Evolutionary conservation across 2,888 invertebrate species (phyloP).

Genomic region (Lepidonotus clava): DNA sequence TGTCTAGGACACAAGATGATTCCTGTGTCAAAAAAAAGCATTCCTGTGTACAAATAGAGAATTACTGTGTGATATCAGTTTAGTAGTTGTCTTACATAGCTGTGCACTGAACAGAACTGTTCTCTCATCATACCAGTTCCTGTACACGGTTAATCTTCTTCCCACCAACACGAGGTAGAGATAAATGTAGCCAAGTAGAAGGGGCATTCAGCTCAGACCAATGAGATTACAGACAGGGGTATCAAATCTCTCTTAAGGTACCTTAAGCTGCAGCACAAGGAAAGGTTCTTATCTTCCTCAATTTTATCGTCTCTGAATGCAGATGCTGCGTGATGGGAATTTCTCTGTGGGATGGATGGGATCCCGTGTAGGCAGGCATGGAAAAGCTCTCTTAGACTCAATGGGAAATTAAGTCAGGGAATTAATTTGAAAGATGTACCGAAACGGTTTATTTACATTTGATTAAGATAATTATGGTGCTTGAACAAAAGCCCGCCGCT

Average conservation of each 20-base stretch:
- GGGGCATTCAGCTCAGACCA: not conserved
- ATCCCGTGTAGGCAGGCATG: not conserved
- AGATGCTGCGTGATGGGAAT: too few relatives aligned
- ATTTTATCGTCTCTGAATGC: too few relatives aligned
- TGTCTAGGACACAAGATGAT: too few relatives aligned
- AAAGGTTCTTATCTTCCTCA: too few relatives aligned
- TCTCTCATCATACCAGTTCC: too few relatives aligned
- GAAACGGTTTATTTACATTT: constrained; percentile 53
- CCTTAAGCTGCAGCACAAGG: not conserved
- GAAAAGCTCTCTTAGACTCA: constrained; percentile 10
- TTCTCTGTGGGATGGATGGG: not conserved
- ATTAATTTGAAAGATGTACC: constrained; percentile 51
- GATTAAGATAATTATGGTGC: constrained; percentile 42
- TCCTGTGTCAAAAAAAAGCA: too few relatives aligned
- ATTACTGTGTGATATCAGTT: too few relatives aligned
- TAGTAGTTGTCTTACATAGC: too few relatives aligned
- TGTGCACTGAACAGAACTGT: too few relatives aligned
- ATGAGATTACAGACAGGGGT: not conserved
- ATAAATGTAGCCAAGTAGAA: not conserved
- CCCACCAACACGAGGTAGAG: too few relatives aligned
- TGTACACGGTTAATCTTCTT: too few relatives aligned
- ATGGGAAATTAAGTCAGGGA: constrained; percentile 53
- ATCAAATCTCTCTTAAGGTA: not conserved
- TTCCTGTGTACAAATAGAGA: too few relatives aligned
- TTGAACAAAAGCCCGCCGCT: not conserved